phyloP scores from a whole-genome alignment of 2,888 invertebrate genomes.

The Alviniconcha strummeri region DNA sequence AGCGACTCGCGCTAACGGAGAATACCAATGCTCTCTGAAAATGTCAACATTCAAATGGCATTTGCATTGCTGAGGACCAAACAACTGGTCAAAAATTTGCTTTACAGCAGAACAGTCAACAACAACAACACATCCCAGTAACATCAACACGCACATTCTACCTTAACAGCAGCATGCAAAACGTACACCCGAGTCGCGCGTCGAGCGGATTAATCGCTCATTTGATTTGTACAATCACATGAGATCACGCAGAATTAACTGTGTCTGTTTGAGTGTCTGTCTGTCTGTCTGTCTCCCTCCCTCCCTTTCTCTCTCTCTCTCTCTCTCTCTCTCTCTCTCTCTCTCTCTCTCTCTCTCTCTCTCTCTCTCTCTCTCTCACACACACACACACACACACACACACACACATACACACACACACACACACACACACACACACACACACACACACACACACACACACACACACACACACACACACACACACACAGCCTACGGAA shows the following conservation, averaged over 20 bases:
- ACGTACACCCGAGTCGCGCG: too few species aligned
- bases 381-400: conserved; percentile 2
- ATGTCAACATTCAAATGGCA: too few species aligned
- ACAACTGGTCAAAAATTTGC: too few species aligned
- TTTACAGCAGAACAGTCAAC: too few species aligned
- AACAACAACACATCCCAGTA: too few species aligned
- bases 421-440: conserved; percentile 2
- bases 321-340: background rate
- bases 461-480: background rate
- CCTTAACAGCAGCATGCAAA: too few species aligned
- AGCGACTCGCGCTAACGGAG: background rate
- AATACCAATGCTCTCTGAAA: background rate
- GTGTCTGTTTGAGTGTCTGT: background rate
- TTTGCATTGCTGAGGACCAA: too few species aligned
- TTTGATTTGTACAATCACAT: background rate
- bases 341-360: background rate
- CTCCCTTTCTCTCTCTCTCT: background rate
- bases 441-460: background rate
- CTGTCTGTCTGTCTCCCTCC: background rate
- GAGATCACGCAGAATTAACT: background rate
- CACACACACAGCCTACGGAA: background rate
- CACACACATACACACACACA: background rate
- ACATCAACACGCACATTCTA: too few species aligned
- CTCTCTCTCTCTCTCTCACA: conserved; percentile 5
- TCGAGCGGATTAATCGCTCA: background rate